Evolutionary conservation across 2,888 invertebrate genomes (phyloP), one percentile per base, ranked within the genome.

Genomic region (Eremobia ochroleuca): DNA sequence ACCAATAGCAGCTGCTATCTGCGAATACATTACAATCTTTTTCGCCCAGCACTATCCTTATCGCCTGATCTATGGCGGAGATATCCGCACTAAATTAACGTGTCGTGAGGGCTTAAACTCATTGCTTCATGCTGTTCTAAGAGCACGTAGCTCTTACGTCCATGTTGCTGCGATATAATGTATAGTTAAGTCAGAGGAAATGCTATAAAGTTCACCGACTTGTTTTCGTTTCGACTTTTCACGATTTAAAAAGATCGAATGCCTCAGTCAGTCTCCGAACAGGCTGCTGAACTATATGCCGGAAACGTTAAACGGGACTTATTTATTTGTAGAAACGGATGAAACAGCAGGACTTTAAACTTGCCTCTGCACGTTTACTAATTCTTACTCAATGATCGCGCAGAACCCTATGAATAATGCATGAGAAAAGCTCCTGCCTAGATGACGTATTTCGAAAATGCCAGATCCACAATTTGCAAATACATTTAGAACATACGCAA

Each of bases 1-100:
- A 49, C 70, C 37, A 67, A 40, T 40, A 46, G 31, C 2, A 43
- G 15, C 64, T 28, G 15, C 59, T 80, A 65, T 61, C 80, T 52
- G 21, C 43, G 37, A 49, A 70, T 66, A 58, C 65, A 58, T 73
- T 70, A 55, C 80, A 34, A 61, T 79, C 25, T 65, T 71, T 69
- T 73, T n/a, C 55, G 49, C 28, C 25, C 65, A 62, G 28, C 67
- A 64, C 69, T 18, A 25, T 15, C 37, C 8, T 21, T 85, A 85
- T 85, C 85, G 46, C 8, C 11, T 61, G 76, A 68, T 85, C 66
- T 75, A 55, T 59, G 31, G 67, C 40, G 11, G 49, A 59, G 75
- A 75, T 75, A 85, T 46, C 15, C 28, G 58, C 34, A 28, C 59
- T 55, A 59, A 67, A 71, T 71, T n/a, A 59, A 49, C 70, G 52